These are phyloP conservation scores for Cheirogaleus medius DNA, from an alignment of 2,113 vertebrate genomes.

Conservation along the genomic window DNA sequence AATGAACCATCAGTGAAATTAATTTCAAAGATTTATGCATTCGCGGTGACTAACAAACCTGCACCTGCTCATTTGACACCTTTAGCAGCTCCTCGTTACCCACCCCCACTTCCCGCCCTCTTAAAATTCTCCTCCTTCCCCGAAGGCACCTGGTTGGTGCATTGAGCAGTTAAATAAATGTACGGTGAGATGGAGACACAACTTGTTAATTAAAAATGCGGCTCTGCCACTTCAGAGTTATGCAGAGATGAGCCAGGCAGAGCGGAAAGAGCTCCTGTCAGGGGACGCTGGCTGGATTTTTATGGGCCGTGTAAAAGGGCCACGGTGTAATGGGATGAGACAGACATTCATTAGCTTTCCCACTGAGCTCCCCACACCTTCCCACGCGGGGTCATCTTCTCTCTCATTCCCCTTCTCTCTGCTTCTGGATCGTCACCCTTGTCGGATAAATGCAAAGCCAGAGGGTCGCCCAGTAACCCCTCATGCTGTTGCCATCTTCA, in stretches of 20 bases:
- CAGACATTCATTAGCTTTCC: no score
- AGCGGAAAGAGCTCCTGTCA: background rate
- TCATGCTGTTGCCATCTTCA: background rate
- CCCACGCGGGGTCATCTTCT: background rate
- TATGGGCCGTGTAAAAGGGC: accelerated
- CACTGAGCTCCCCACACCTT: background rate
- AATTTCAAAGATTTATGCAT: constrained; percentile 57
- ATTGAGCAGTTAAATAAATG: background rate
- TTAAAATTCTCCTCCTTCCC: constrained; percentile 51
- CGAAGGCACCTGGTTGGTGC: constrained; percentile 28
- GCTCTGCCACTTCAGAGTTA: background rate
- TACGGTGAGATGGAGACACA: background rate
- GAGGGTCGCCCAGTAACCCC: background rate
- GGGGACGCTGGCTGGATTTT: background rate
- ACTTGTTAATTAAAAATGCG: constrained; percentile 58
- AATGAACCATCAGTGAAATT: constrained; percentile 61
- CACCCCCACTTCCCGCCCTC: background rate
- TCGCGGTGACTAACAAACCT: constrained; percentile 31
- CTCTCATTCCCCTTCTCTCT: accelerated
- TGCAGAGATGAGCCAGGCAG: background rate
- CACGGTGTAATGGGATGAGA: accelerated
- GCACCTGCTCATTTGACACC: constrained; percentile 48
- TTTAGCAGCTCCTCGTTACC: background rate
- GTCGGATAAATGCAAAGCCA: background rate
- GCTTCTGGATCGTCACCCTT: accelerated